Evolutionary conservation across 2,797 vertebrate species (phyloP).

Genomic region (Triplophysa yarkandensis): DNA sequence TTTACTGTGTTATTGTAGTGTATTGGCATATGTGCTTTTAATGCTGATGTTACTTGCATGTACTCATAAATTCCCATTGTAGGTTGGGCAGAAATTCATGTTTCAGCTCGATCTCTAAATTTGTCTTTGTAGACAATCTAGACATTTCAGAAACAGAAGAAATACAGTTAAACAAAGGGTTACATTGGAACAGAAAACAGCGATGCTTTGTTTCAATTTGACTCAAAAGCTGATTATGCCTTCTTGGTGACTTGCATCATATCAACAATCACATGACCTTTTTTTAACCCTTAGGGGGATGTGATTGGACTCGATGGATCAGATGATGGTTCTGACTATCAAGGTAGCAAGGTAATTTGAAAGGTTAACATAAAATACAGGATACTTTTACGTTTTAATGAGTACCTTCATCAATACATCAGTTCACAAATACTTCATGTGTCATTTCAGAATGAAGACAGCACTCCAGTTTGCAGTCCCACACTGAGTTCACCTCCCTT

Average conservation of each 20-base stretch:
- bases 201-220: constrained; percentile 31
- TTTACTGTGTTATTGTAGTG: neutral
- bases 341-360: constrained; percentile 25
- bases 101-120: neutral
- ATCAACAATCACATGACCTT: constrained; percentile 12
- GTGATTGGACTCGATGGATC: constrained; percentile 32
- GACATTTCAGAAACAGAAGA: neutral
- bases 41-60: neutral
- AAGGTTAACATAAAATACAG: no score
- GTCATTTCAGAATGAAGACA: constrained; percentile 75
- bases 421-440: constrained; percentile 15
- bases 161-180: constrained; percentile 11
- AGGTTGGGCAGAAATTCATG: neutral
- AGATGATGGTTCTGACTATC: constrained; percentile 16
- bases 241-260: constrained; percentile 12
- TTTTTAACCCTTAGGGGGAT: constrained; percentile 33
- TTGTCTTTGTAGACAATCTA: neutral
- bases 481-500: constrained; percentile 78
- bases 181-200: constrained; percentile 26
- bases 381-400: no score
- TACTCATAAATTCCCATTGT: neutral
- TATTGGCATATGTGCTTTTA: neutral
- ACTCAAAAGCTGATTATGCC: constrained; percentile 11
- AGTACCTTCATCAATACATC: no score
- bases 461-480: constrained; percentile 70